Base-by-base conservation (phyloP, 2,797 vertebrate genomes). In the Alauda arvensis region DNA sequence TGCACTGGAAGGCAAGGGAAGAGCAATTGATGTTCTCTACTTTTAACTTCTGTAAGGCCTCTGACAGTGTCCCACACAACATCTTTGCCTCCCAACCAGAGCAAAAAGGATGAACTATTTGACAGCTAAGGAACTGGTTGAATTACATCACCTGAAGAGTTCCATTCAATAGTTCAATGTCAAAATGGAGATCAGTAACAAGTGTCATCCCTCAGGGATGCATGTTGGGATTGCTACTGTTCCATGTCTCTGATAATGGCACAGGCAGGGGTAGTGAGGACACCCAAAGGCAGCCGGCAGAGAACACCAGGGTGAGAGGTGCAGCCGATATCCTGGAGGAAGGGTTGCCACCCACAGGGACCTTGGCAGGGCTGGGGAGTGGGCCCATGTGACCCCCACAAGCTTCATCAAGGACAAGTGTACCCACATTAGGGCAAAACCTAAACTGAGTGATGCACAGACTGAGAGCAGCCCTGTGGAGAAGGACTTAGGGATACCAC, bases 211-310 rank as follows among this genome's bases (percentile, higher is more conserved):
- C 42, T 37, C 43, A 57, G 3, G 13, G 18, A 12, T 28, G 1
- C 0, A 0, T 28, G 33, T 0, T 20, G 7, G 20, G 11, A 74
- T 6, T 3, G 1, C 4, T 18, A 39, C 6, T 42, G 29, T 6
- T 75, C 18, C 31, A 1, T 23, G 20, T 45, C 26, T 56, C 31
- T 2, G 1, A 12, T 1, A 60, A 68, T 23, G 21, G 39, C 14
- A 56, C 2, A 45, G 29, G 53, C 4, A 66, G 18, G 8, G 6
- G 23, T 2, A 85, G 17, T 2, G 9, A 85, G 14, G 2, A 7
- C 40, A 55, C 9, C 9, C 1, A 2, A 14, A 31, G 14, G 34
- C 31, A 52, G 13, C 45, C 3, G 61, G 56, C 56, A 67, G 33
- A 8, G 11, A 29, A 51, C n/a, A 67, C 7, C 28, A 52, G 18